Base-by-base conservation (phyloP, 2,797 vertebrate species). In the Borostomias antarcticus region DNA sequence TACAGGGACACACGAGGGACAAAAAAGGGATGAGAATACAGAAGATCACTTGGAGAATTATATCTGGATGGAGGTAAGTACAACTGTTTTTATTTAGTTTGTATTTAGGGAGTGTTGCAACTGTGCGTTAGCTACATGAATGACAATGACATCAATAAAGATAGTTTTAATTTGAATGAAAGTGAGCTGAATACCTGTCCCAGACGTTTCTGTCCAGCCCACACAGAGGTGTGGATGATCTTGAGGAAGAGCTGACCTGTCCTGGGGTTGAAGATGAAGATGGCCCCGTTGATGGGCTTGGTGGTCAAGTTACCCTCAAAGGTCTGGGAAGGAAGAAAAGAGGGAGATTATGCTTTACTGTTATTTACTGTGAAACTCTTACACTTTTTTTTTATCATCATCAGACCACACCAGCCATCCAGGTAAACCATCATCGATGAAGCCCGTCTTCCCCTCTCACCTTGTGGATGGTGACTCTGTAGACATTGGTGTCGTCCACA, bases 281-380 rank as follows among this genome's bases (percentile, higher is more conserved):
- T 99, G 65, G 98, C 97, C 75, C 97, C 98, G 0, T 98, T 99
- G 91, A 99, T 99, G 56, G 98, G 97, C 86, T 99, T 99, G 0
- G 98, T 99, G 45, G 98, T 99, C 91, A 99, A 94, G 79, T 99
- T 99, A 69, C 98, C 98, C 89, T 99, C 98, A 90, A 99, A 99
- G 21, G 98, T 99, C 98, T 99, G 75, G 64, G 54, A 45, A 45
- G 9, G 23, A 32, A 57, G 35, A 67, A 0, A 70, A 6, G 71
- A 1, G 2, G 4, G 61, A 1, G 26, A 56, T 28, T 37, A 61
- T 58, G n/a, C n/a, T n/a, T n/a, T n/a, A 64, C 62, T 33, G 1
- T n/a, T 45, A 5, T 15, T 45, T 17, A 15, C 40, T 45, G 40
- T 2, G 15, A n/a, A n/a, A n/a, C n/a, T n/a, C n/a, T n/a, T n/a